A percentile compares a stretch with the other conserved stretches of the same genome.
Evolutionary conservation across 37 sponge, comb jelly and placozoan genomes (phyloP).

Genomic region (Crambe crambe): DNA sequence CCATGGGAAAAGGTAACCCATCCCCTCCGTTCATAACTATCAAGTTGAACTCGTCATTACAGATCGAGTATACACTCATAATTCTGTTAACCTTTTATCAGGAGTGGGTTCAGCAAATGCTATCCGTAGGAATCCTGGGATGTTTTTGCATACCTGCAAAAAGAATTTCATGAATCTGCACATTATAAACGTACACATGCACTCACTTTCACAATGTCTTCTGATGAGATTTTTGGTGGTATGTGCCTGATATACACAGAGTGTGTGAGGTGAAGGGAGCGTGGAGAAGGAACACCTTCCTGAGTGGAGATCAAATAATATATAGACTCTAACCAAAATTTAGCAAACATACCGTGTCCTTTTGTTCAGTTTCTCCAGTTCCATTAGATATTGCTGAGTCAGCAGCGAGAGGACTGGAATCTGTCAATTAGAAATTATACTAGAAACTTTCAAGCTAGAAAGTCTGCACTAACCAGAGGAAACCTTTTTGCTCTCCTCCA

Average conservation of each 20-base stretch:
- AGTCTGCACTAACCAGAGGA: too few species aligned
- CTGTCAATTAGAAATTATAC: too few species aligned
- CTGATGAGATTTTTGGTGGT: conserved; percentile 67
- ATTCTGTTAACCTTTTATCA: conserved; percentile 69
- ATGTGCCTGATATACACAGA: conserved; percentile 85
- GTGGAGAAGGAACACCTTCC: conserved; percentile 35
- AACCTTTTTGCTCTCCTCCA: conserved; percentile 3
- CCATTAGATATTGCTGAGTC: too few species aligned
- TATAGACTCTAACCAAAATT: not conserved
- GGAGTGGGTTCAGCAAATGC: conserved; percentile 86
- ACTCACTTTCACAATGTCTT: conserved; percentile 80
- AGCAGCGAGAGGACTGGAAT: too few species aligned
- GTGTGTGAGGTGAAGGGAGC: conserved; percentile 74
- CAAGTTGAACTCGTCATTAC: not conserved
- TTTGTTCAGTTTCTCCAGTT: not conserved
- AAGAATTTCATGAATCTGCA: not conserved
- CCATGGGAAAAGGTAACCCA: conserved; percentile 87
- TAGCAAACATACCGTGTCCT: not conserved
- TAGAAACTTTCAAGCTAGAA: too few species aligned
- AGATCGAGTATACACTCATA: not conserved
- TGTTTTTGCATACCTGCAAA: conserved; percentile 61
- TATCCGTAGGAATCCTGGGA: conserved; percentile 85
- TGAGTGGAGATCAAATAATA: not conserved
- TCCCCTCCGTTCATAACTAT: conserved; percentile 86
- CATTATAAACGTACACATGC: not conserved